These are phyloP conservation scores for Erannis defoliaria DNA, from an alignment of 2,888 invertebrate species.

Conservation along the genomic window DNA sequence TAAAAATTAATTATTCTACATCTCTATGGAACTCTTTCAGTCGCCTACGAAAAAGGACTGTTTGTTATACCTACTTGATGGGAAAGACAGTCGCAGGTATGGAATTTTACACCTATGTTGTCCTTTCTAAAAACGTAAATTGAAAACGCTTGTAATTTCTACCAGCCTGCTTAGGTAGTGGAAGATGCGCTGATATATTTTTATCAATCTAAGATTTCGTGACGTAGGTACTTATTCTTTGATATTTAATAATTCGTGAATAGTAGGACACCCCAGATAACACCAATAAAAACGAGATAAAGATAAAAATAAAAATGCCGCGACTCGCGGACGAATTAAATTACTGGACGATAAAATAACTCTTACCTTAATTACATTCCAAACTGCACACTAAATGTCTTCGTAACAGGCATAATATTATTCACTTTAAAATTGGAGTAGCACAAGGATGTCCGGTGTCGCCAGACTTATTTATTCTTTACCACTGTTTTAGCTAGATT, in stretches of 20 bases:
- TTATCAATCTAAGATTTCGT: no score
- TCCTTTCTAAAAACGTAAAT: no score
- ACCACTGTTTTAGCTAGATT: neutral
- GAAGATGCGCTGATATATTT: no score
- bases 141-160: no score
- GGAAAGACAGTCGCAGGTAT: no score
- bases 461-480: conserved; percentile 11
- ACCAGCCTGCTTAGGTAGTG: no score
- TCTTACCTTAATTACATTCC: conserved; percentile 1
- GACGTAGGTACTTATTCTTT: no score
- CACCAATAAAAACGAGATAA: conserved; percentile 8
- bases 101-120: no score
- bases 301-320: neutral
- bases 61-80: no score
- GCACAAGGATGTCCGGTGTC: conserved; percentile 17
- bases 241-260: neutral
- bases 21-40: no score
- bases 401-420: neutral
- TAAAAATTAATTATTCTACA: no score
- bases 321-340: neutral
- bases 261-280: conserved; percentile 9
- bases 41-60: no score
- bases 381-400: neutral
- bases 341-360: neutral
- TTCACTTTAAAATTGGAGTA: conserved; percentile 12